These are phyloP conservation scores for Pseudomyrmex dendroicus DNA, from an alignment of 1,140 invertebrate genomes.

Conservation along the genomic window DNA sequence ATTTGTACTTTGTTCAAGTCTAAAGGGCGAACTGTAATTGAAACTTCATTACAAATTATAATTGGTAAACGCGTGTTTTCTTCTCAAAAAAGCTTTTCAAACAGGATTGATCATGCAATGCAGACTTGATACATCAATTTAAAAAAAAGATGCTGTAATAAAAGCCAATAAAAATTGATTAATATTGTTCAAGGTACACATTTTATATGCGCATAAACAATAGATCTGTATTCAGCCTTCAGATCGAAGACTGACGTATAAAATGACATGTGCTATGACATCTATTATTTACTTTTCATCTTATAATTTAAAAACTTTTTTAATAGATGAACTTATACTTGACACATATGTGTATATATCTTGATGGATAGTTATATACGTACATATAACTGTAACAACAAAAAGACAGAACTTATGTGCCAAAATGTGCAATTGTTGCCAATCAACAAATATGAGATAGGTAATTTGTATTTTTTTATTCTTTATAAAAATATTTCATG, in stretches of 20 bases:
- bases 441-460: no score
- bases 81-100: neutral
- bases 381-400: neutral
- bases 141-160: neutral
- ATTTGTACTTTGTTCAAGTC: neutral
- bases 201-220: neutral
- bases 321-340: neutral
- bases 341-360: neutral
- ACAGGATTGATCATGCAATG: neutral
- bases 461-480: no score
- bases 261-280: constrained; percentile 23
- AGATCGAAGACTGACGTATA: constrained; percentile 17
- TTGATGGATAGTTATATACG: neutral
- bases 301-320: constrained; percentile 20
- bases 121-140: neutral
- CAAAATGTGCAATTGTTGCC: no score
- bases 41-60: neutral
- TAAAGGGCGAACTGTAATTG: neutral
- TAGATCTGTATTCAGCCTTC: constrained; percentile 2
- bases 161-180: neutral
- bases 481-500: no score
- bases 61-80: no score
- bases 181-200: neutral
- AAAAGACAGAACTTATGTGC: no score
- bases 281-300: constrained; percentile 13